Evolutionary conservation across 2,797 vertebrate species (phyloP).

Genomic region (Halcyon smyrnensis): DNA sequence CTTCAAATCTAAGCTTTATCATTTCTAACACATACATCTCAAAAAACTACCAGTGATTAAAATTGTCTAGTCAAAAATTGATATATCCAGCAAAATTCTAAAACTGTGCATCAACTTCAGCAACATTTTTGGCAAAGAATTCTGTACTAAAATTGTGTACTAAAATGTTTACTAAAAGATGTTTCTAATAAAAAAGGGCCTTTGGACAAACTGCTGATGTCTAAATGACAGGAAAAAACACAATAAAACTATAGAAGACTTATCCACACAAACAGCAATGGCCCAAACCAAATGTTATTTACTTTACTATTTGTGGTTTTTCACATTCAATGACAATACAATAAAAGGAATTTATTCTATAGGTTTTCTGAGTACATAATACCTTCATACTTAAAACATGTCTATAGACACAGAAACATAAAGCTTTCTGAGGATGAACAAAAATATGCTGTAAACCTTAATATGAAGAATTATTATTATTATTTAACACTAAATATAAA

Average conservation of each 20-base stretch:
- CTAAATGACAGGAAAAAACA: neutral
- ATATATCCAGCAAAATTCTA: neutral
- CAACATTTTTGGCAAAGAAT: neutral
- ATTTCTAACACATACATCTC: neutral
- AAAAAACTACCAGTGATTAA: neutral
- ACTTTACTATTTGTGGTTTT: neutral
- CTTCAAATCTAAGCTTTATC: neutral
- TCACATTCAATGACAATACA: neutral
- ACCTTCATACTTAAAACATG: neutral
- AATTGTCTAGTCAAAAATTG: neutral
- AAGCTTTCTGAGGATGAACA: neutral
- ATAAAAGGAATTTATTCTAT: neutral
- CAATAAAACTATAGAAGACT: neutral
- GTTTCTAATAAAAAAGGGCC: neutral
- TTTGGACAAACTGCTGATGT: neutral
- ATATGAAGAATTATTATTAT: neutral
- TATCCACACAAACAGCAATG: neutral
- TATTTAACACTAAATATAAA: neutral
- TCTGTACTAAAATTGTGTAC: too few relatives aligned
- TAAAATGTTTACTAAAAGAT: neutral
- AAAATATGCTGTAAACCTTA: neutral
- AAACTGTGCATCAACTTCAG: neutral
- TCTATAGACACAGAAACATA: neutral
- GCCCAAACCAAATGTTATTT: neutral
- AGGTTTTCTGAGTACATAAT: neutral